Evolutionary conservation across 2,797 vertebrate genomes (phyloP).

Genomic region (Melanotaenia maccullochi): DNA sequence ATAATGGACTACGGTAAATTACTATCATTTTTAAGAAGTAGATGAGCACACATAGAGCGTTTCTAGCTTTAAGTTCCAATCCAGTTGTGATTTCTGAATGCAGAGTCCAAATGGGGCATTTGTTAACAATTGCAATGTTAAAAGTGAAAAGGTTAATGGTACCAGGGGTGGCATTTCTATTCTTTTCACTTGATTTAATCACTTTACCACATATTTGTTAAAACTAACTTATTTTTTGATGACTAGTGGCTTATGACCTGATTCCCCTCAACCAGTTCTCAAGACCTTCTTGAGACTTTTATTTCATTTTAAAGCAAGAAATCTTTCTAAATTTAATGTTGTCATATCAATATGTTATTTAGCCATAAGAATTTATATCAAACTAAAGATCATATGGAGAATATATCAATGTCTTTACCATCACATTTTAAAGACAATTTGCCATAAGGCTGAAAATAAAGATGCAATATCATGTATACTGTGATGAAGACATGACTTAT

Average conservation of each 20-base stretch:
- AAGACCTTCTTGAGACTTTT: background rate
- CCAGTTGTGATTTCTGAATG: background rate
- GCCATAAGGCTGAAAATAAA: too few species aligned
- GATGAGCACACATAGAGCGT: background rate
- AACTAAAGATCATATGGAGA: background rate
- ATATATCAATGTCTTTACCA: background rate
- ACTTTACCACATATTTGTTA: background rate
- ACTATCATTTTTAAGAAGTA: background rate
- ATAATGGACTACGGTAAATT: constrained; percentile 18
- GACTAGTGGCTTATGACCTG: background rate
- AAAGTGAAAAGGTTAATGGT: background rate
- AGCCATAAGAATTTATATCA: background rate
- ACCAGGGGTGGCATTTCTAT: background rate
- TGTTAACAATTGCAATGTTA: background rate
- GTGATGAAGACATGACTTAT: background rate
- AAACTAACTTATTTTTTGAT: background rate
- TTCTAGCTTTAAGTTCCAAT: background rate
- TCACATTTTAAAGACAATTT: background rate
- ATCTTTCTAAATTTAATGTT: too few species aligned
- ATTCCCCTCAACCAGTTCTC: too few species aligned
- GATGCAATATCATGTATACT: background rate
- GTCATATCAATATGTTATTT: background rate
- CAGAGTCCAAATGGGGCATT: background rate
- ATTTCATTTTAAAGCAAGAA: too few species aligned
- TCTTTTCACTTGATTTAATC: background rate